Evolutionary conservation across 2,797 vertebrate genomes (phyloP).

Genomic region (Hydrophis major): DNA sequence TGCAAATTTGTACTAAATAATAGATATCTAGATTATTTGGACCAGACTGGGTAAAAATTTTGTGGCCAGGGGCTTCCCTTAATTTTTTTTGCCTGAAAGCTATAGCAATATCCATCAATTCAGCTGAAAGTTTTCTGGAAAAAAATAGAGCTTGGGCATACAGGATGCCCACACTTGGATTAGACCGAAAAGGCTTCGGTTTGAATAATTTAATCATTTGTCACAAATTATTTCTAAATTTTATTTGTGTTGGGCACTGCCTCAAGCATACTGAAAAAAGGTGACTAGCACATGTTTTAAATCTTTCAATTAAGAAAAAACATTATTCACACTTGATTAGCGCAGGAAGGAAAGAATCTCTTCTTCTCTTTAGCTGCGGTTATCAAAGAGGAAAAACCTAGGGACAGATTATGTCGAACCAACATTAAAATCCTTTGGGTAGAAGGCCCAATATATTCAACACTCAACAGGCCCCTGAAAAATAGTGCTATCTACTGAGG

Average conservation of each 20-base stretch:
- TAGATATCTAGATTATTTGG: constrained; percentile 9
- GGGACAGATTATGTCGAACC: neutral
- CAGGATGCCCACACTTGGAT: neutral
- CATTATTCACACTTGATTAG: neutral
- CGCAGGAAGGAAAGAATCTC: neutral
- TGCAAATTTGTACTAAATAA: neutral
- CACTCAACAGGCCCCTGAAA: neutral
- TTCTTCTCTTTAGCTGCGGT: neutral
- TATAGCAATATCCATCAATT: neutral
- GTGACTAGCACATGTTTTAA: neutral
- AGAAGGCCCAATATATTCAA: constrained; percentile 17
- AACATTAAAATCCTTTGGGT: constrained; percentile 16
- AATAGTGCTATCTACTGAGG: constrained; percentile 9
- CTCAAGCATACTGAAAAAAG: neutral
- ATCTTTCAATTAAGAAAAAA: neutral
- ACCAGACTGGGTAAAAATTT: neutral
- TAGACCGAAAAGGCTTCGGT: neutral
- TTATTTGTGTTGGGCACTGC: neutral
- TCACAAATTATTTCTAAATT: neutral
- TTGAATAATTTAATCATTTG: neutral
- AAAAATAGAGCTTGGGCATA: neutral
- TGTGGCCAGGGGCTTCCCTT: neutral
- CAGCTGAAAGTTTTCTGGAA: neutral
- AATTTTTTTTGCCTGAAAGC: neutral
- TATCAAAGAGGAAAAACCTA: constrained; percentile 21